Evolutionary conservation across 2,888 invertebrate species (phyloP).

Genomic region (Helobdella robusta): DNA sequence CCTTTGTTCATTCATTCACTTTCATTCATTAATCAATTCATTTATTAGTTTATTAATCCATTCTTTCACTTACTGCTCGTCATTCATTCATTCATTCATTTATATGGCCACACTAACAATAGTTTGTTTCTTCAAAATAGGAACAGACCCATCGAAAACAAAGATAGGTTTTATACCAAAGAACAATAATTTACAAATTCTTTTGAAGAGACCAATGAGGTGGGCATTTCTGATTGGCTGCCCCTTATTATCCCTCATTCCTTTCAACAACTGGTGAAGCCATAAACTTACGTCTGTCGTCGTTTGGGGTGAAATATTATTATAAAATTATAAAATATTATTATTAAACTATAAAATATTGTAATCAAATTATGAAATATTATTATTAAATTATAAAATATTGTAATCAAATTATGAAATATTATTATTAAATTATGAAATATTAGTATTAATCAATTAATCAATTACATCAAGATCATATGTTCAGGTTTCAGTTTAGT

Average conservation of each 20-base stretch:
- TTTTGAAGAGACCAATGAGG: constrained; percentile 78
- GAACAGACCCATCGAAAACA: constrained; percentile 94
- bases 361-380: not conserved
- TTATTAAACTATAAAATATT: not conserved
- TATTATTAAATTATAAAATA: not conserved
- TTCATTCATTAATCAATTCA: not conserved
- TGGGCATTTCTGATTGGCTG: constrained; percentile 71
- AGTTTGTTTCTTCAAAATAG: constrained; percentile 56
- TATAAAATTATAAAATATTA: constrained; percentile 5
- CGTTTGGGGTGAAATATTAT: not conserved
- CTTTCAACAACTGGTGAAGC: constrained; percentile 93
- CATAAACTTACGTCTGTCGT: constrained; percentile 88
- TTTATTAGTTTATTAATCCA: not conserved
- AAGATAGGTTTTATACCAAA: constrained; percentile 92
- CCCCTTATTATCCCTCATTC: constrained; percentile 72
- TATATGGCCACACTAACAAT: constrained; percentile 28
- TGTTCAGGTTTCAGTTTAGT: too few species aligned
- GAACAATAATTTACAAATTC: constrained; percentile 87
- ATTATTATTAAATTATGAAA: not conserved
- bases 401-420: not conserved
- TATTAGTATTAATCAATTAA: too few species aligned
- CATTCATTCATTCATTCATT: not conserved
- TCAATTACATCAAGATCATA: too few species aligned
- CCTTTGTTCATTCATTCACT: not conserved
- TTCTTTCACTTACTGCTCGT: not conserved